Conservation (phyloP, 2,797 vertebrate genomes). For the Crotalus adamanteus region DNA sequence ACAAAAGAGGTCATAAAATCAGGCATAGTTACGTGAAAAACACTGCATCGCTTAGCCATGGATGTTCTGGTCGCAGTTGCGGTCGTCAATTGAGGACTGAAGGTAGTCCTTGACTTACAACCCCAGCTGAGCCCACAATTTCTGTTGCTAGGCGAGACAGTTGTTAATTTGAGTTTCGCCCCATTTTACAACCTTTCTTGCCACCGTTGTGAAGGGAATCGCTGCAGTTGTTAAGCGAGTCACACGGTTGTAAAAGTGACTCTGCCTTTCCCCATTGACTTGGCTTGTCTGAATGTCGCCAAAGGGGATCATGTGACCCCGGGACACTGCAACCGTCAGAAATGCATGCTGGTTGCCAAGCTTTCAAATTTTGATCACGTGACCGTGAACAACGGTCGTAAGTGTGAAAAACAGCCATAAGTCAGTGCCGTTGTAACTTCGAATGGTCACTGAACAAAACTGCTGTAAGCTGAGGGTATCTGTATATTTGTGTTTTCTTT, state of each 20-base stretch:
- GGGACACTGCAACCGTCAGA: neutral
- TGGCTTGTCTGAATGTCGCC: neutral
- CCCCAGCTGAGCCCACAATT: neutral
- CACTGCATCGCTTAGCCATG: neutral
- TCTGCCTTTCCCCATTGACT: neutral
- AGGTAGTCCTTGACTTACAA: neutral
- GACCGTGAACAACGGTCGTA: rapidly evolving
- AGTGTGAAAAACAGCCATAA: neutral
- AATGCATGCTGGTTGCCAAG: neutral
- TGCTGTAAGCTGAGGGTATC: neutral
- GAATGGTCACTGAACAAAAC: neutral
- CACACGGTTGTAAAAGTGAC: neutral
- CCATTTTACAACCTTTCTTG: neutral
- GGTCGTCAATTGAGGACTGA: neutral
- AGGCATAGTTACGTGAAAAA: neutral
- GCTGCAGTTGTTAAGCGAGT: neutral
- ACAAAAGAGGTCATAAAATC: neutral
- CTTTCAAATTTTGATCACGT: neutral
- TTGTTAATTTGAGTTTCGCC: neutral
- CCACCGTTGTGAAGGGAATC: neutral
- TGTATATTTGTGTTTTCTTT: neutral
- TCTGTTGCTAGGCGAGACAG: neutral
- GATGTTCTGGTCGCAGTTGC: neutral
- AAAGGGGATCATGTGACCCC: neutral
- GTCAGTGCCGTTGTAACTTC: neutral